These are phyloP conservation scores for Amphiprion ocellaris DNA, from an alignment of 2,113 vertebrate species.

Conservation along the genomic window DNA sequence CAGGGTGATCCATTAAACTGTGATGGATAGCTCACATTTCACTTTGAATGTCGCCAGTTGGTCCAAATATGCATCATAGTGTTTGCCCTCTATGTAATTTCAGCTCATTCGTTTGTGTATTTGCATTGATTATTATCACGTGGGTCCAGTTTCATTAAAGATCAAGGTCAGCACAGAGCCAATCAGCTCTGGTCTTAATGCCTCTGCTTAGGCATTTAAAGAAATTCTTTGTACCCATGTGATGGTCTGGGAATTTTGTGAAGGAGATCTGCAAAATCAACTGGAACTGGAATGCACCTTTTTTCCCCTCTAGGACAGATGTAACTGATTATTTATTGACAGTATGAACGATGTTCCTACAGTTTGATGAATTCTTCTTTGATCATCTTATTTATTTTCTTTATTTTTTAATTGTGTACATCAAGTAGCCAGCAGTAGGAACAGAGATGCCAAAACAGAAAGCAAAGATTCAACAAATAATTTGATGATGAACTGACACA, in stretches of 20 bases:
- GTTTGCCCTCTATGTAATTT: neutral
- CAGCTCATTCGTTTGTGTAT: slow-evolving; percentile 16
- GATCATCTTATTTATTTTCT: too few relatives aligned
- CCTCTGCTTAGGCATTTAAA: slow-evolving; percentile 36
- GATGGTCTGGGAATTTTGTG: slow-evolving; percentile 29
- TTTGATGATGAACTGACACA: too few relatives aligned
- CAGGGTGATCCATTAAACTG: neutral
- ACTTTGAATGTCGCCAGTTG: neutral
- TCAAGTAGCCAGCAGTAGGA: too few relatives aligned
- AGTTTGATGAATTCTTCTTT: too few relatives aligned
- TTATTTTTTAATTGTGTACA: too few relatives aligned
- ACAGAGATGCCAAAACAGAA: too few relatives aligned
- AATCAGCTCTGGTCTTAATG: neutral
- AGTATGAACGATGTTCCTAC: too few relatives aligned
- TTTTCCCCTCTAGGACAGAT: neutral
- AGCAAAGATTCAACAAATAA: too few relatives aligned
- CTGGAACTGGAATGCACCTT: slow-evolving; percentile 1
- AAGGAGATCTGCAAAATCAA: slow-evolving; percentile 13
- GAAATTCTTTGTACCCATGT: slow-evolving; percentile 45
- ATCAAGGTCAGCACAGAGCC: neutral
- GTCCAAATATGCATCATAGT: neutral
- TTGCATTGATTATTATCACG: slow-evolving; percentile 30
- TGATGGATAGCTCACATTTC: neutral
- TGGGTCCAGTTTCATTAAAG: slow-evolving; percentile 16
- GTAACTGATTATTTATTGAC: too few relatives aligned